These are phyloP conservation scores for Hypomesus transpacificus DNA, from an alignment of 2,113 vertebrate genomes.

Conservation along the genomic window DNA sequence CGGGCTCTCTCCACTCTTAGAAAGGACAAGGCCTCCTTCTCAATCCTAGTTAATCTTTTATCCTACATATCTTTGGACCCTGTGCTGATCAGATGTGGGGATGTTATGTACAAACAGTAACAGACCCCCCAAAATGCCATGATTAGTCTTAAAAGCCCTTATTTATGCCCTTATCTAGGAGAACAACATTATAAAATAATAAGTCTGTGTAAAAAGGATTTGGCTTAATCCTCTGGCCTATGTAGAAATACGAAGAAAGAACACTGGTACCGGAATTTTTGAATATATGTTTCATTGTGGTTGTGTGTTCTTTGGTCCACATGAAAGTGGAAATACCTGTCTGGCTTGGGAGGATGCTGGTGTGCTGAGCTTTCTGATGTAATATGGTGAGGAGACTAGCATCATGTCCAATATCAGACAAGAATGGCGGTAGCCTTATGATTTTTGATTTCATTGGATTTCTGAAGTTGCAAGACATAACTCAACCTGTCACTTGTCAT, in stretches of 20 bases:
- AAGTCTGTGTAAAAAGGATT: background rate
- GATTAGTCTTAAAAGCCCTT: no score
- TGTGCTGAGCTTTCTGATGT: no score
- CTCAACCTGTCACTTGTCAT: background rate
- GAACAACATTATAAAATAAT: no score
- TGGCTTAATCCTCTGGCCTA: slow-evolving; percentile 31
- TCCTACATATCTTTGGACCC: no score
- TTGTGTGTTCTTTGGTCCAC: slow-evolving; percentile 15
- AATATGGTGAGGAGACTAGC: no score
- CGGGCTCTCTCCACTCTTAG: background rate
- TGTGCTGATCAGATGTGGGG: no score
- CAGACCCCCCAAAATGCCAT: no score
- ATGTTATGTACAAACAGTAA: no score
- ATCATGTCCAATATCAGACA: background rate
- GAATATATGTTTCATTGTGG: slow-evolving; percentile 20
- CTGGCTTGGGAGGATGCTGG: background rate
- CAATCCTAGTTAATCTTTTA: background rate
- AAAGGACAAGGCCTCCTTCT: background rate
- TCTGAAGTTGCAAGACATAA: no score
- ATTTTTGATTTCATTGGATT: no score
- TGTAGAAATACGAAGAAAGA: background rate
- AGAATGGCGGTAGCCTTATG: background rate
- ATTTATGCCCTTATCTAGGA: no score
- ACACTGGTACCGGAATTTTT: slow-evolving; percentile 39
- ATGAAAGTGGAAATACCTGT: slow-evolving; percentile 20